Conservation (phyloP, 2,113 vertebrate species). For the Corynorhinus townsendii region DNA sequence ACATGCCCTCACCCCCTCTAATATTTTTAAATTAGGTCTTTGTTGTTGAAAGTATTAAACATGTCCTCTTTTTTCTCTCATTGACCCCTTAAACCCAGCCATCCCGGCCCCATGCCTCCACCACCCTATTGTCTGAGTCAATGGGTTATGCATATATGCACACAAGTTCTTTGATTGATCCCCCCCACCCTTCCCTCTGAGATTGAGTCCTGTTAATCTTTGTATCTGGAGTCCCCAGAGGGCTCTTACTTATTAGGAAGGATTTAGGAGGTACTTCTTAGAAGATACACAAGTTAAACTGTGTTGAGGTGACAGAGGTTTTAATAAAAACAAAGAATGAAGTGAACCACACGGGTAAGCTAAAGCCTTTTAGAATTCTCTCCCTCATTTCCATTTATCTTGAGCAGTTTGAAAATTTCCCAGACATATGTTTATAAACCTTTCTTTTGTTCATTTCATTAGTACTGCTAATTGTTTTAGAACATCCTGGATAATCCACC, state of each 20-base stretch:
- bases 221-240: not conserved
- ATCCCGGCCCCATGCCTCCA: too few species aligned
- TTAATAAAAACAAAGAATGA: not conserved
- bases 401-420: not conserved
- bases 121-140: too few species aligned
- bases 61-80: too few species aligned
- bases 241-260: not conserved
- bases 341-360: not conserved
- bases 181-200: too few species aligned
- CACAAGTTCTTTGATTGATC: too few species aligned
- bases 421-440: not conserved
- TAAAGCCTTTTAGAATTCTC: not conserved
- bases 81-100: too few species aligned
- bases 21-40: too few species aligned
- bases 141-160: too few species aligned
- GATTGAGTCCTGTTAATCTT: not conserved
- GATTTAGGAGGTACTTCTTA: not conserved
- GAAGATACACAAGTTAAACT: not conserved
- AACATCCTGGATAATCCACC: not conserved
- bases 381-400: not conserved
- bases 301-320: not conserved
- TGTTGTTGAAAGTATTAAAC: too few species aligned
- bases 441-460: not conserved
- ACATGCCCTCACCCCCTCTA: too few species aligned
- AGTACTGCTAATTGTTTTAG: not conserved